Conservation (phyloP, 2,113 vertebrate genomes). For the Semicossyphus pulcher region DNA sequence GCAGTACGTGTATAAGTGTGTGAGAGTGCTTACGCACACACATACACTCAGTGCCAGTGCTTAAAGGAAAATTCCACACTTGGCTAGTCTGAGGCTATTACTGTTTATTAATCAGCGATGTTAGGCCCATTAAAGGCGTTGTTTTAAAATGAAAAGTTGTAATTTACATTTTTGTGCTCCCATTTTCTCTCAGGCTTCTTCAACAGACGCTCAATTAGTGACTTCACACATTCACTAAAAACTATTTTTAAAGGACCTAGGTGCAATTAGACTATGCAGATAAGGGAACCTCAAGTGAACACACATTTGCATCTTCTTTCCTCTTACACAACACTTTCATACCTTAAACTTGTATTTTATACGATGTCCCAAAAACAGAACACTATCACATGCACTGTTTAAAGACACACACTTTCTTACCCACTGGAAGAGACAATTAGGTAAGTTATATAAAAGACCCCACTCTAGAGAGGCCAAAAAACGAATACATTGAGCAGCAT, state of each 20-base stretch:
- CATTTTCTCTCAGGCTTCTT: conserved; percentile 6
- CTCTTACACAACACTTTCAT: neutral
- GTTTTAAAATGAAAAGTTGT: conserved; percentile 17
- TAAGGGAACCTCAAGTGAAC: neutral
- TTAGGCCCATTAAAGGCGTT: conserved; percentile 22
- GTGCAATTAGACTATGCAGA: neutral
- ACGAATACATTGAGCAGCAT: no score
- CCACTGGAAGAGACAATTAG: neutral
- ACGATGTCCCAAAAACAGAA: no score
- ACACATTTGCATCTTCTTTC: neutral
- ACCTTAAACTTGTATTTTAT: neutral
- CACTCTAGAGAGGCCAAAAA: neutral
- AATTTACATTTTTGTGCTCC: conserved; percentile 24
- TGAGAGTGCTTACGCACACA: conserved; percentile 21
- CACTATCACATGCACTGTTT: neutral
- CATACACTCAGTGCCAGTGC: conserved; percentile 8
- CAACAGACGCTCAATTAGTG: conserved; percentile 6
- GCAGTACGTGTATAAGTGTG: neutral
- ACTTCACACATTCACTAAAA: conserved; percentile 16
- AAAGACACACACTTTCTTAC: neutral
- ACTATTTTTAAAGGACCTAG: neutral
- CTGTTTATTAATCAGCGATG: conserved; percentile 26
- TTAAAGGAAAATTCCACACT: conserved; percentile 56
- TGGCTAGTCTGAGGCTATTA: conserved; percentile 41
- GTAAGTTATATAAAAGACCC: neutral